phyloP scores from a whole-genome alignment of 2,888 invertebrate genomes.

The Scaptomyza tumidula region DNA sequence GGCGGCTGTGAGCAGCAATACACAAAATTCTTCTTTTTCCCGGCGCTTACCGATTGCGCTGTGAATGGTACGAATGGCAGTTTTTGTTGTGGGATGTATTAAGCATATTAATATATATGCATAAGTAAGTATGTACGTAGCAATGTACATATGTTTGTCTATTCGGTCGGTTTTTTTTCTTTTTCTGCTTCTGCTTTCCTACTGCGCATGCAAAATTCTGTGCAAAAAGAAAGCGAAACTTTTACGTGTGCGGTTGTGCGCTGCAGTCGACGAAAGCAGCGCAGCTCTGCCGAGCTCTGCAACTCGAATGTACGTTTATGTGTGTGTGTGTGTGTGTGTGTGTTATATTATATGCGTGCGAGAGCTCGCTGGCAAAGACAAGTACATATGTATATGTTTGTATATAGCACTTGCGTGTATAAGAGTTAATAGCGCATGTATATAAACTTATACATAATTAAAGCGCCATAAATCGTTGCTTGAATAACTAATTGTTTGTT shows the following conservation, averaged over 20 bases:
- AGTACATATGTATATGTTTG: not conserved
- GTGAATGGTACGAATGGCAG: constrained; percentile 57
- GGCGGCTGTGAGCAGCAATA: constrained; percentile 17
- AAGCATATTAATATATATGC: constrained; percentile 30
- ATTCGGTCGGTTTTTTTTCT: constrained; percentile 29
- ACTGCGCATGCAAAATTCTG: constrained; percentile 79
- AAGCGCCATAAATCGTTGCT: constrained; percentile 47
- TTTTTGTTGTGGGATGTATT: constrained; percentile 44
- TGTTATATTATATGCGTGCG: constrained; percentile 7
- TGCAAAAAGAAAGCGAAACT: constrained; percentile 81
- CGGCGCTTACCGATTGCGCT: constrained; percentile 39
- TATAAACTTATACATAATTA: constrained; percentile 49
- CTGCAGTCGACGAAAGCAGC: constrained; percentile 30
- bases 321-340: constrained; percentile 1
- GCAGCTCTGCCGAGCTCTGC: constrained; percentile 25
- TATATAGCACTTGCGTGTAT: constrained; percentile 2
- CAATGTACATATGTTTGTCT: constrained; percentile 25
- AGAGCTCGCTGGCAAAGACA: constrained; percentile 3
- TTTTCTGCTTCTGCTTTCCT: constrained; percentile 53
- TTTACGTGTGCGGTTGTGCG: constrained; percentile 45
- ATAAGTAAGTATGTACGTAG: constrained; percentile 10
- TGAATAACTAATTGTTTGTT: constrained; percentile 54
- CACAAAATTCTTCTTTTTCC: constrained; percentile 47
- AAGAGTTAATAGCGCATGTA: constrained; percentile 3
- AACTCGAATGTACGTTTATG: constrained; percentile 6